Percentiles rank a stretch among this genome's conserved stretches.
phyloP scores from a whole-genome alignment of 2,113 vertebrate genomes.

The Poicephalus gulielmi region DNA sequence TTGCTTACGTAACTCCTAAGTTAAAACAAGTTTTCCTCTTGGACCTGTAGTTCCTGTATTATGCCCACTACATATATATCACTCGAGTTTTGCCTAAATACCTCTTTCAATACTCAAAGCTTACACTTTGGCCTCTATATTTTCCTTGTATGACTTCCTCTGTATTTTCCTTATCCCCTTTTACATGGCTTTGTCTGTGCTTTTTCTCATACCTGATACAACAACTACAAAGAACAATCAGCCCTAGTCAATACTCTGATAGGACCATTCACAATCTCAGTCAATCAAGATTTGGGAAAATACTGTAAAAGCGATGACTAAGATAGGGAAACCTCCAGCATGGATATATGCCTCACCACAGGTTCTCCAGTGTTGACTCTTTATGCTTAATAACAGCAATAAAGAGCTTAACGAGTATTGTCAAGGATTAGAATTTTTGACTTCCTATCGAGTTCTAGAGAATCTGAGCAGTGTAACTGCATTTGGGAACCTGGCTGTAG shows the following conservation, averaged over 20 bases:
- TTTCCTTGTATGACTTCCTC: background rate
- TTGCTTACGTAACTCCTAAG: background rate
- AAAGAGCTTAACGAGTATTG: background rate
- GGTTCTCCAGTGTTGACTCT: background rate
- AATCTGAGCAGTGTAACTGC: fast-evolving
- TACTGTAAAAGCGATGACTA: background rate
- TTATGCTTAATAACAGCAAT: background rate
- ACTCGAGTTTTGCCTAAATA: background rate
- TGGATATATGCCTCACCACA: background rate
- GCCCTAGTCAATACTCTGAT: background rate
- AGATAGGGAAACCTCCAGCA: background rate
- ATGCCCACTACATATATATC: background rate
- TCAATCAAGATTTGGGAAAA: background rate
- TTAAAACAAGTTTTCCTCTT: background rate
- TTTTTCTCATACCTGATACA: background rate
- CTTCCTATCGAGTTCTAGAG: background rate
- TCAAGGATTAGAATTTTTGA: background rate
- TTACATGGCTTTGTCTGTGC: background rate
- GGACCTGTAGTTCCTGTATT: background rate
- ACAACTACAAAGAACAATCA: background rate
- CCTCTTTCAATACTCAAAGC: background rate
- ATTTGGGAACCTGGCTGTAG: background rate
- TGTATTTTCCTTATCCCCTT: background rate
- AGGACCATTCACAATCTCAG: background rate
- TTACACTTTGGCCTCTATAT: background rate